Base-by-base conservation (phyloP, 2,888 invertebrate species). In the Cryptosula pallasiana region DNA sequence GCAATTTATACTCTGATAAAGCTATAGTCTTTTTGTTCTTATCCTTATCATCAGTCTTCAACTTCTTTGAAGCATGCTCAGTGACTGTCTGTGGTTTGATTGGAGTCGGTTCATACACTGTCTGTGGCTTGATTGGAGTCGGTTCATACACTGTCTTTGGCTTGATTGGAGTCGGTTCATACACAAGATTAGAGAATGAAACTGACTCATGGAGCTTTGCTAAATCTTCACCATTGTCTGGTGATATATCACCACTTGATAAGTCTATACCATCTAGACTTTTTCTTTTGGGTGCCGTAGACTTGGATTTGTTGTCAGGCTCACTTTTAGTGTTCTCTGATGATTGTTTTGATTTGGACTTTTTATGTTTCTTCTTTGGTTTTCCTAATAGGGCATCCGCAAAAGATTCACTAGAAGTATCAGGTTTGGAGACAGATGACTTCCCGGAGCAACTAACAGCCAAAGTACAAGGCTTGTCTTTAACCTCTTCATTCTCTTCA, bases 1-100 rank as follows among this genome's bases (percentile, higher is more conserved):
- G 45, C 45, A 45, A 20, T 45, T 20, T 63, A 63, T 63, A 63
- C 25, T 63, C 63, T 25, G 63, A 27, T n/a, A 63, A 32, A 32
- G 20, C 27, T 32, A 63, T 5, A 29, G 63, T 63, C 32, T 32
- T 63, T 32, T 63, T 63, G 32, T 27, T 16, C 13, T 32, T 34
- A 3, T 13, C 32, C 5, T 63, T 32, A 32, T 63, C 34, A 63
- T 27, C 20, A 3, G 25, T 27, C 9, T 9, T 34, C 27, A 29
- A 5, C 32, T 20, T 32, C 32, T 57, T 25, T 57, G 20, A 16
- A 16, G 5, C 5, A 20, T 9, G 9, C 20, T 20, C 9, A 13
- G 9, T 45, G 9, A 13, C 45, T 45, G 20, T 9, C 9, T 13
- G 9, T 45, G 9, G 9, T 20, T 13, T 45, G 9, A 45, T 45